Percentiles rank a stretch among this genome's conserved stretches.
These are phyloP conservation scores for Fabriciana adippe DNA, from an alignment of 2,888 invertebrate species.

Conservation along the genomic window DNA sequence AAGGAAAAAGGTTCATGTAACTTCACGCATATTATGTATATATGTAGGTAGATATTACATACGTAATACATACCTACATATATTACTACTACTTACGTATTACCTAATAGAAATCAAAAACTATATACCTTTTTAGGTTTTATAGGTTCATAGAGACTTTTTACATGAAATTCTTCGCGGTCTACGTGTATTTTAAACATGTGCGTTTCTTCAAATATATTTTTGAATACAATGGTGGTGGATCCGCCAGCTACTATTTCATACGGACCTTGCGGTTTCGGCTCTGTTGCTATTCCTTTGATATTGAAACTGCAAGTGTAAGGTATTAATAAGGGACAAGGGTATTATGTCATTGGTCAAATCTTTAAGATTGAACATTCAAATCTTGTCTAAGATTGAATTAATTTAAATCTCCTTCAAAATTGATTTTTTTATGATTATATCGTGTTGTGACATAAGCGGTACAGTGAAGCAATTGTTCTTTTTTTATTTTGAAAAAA, in stretches of 20 bases:
- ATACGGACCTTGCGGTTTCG: constrained; percentile 71
- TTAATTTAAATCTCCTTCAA: too few species aligned
- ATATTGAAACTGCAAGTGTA: constrained; percentile 60
- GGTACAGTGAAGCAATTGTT: too few species aligned
- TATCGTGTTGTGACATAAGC: too few species aligned
- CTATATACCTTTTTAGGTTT: constrained; percentile 48
- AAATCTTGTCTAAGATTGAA: too few species aligned
- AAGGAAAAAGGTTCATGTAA: too few species aligned
- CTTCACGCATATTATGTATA: too few species aligned
- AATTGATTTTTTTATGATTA: too few species aligned
- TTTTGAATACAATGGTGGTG: constrained; percentile 63
- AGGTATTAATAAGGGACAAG: neutral
- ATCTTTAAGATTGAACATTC: neutral
- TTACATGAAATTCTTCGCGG: constrained; percentile 64
- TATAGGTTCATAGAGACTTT: constrained; percentile 47
- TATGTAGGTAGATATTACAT: too few species aligned
- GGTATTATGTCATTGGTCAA: neutral
- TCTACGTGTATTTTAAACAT: constrained; percentile 64
- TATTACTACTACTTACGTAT: too few species aligned
- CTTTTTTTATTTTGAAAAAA: too few species aligned
- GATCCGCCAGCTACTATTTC: constrained; percentile 60
- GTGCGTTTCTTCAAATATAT: constrained; percentile 61
- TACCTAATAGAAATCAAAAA: neutral
- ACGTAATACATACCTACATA: too few species aligned
- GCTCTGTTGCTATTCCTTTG: constrained; percentile 60